A percentile compares a stretch with the other conserved stretches of the same genome.
Conservation (phyloP, 2,888 invertebrate species). For the Aphrophora alni region DNA sequence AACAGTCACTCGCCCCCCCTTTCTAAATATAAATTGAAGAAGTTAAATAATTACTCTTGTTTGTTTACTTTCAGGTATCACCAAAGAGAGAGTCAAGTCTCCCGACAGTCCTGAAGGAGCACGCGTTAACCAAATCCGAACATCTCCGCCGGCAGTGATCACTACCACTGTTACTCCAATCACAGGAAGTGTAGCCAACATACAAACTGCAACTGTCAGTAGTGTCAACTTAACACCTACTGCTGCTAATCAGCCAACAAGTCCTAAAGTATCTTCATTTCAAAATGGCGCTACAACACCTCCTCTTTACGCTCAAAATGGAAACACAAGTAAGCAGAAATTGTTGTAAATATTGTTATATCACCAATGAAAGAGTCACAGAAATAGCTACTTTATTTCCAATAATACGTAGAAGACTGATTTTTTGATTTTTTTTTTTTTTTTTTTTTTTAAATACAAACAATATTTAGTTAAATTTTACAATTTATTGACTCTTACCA, state of each 20-base stretch:
- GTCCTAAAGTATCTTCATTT: slow-evolving; percentile 31
- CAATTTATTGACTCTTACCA: no score
- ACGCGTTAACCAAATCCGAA: slow-evolving; percentile 13
- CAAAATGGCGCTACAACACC: slow-evolving; percentile 32
- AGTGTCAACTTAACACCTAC: slow-evolving; percentile 6
- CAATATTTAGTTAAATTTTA: no score
- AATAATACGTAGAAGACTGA: no score
- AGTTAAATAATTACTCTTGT: no score
- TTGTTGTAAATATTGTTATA: no score
- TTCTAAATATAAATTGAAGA: no score
- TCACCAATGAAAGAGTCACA: no score
- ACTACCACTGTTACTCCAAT: neutral
- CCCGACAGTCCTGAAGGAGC: slow-evolving; percentile 33
- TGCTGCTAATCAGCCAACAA: slow-evolving; percentile 22
- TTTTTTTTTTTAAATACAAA: no score
- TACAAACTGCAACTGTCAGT: slow-evolving; percentile 16
- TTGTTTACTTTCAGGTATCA: slow-evolving; percentile 26
- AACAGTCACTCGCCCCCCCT: no score
- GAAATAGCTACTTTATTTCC: no score
- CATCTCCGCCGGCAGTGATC: slow-evolving; percentile 10
- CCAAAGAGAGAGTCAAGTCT: slow-evolving; percentile 30
- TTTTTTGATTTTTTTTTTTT: no score
- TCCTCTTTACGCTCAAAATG: slow-evolving; percentile 30
- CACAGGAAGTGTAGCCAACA: neutral
- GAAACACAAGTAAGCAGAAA: slow-evolving; percentile 24